Conservation (phyloP, 2,113 vertebrate genomes). For the Stictonetta naevosa region DNA sequence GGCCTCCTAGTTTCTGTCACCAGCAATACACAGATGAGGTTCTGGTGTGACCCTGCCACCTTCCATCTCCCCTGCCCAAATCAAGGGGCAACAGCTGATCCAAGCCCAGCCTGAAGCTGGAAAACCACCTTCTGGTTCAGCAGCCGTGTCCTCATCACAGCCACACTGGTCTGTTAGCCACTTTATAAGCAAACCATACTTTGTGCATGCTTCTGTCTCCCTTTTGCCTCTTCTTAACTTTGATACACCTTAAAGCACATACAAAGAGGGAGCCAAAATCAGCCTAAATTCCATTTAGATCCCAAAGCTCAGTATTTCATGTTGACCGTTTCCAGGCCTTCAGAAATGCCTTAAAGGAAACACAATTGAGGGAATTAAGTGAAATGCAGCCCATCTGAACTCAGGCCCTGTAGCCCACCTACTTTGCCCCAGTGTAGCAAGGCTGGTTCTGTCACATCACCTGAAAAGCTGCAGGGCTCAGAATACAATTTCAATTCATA, state of each 20-base stretch:
- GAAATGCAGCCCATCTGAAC: background rate
- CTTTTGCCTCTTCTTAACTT: background rate
- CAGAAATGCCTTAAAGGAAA: slow-evolving; percentile 46
- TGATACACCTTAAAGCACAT: background rate
- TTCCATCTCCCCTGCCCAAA: background rate
- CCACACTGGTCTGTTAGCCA: background rate
- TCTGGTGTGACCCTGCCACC: background rate
- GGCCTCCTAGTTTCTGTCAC: background rate
- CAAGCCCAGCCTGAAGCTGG: background rate
- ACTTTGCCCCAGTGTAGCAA: background rate
- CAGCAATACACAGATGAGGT: background rate
- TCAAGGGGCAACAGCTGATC: background rate
- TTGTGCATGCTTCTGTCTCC: background rate
- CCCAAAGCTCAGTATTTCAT: background rate
- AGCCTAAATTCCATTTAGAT: background rate
- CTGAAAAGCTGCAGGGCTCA: slow-evolving; percentile 30
- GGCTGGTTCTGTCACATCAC: slow-evolving; percentile 27
- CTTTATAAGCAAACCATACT: background rate
- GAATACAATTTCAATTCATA: slow-evolving; percentile 33
- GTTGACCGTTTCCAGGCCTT: background rate
- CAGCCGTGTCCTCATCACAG: background rate
- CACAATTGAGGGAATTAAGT: slow-evolving; percentile 19
- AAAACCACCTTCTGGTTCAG: background rate
- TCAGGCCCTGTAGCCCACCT: slow-evolving; percentile 55
- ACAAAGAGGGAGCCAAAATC: background rate